Conservation (phyloP, 2,797 vertebrate genomes). For the Calcarius lapponicus region DNA sequence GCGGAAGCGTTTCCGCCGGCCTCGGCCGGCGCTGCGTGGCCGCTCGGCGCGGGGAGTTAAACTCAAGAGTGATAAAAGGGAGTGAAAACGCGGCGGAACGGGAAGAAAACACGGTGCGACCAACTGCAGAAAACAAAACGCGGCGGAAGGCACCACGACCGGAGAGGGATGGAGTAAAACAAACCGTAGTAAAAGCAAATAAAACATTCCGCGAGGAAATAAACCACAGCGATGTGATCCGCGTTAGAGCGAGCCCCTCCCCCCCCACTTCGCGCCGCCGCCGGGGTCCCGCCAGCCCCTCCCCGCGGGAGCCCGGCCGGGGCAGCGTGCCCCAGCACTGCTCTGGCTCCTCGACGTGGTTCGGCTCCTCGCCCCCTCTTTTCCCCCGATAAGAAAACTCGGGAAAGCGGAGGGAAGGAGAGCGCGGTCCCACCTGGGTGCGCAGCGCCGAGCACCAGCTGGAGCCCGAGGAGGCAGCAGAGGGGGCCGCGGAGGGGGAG, state of each 20-base stretch:
- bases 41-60: not conserved
- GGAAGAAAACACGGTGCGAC: not conserved
- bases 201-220: not conserved
- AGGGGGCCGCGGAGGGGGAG: constrained; percentile 37
- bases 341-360: not conserved
- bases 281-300: not conserved
- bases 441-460: constrained; percentile 47
- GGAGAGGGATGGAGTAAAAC: not conserved
- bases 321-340: not conserved
- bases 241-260: not conserved
- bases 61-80: not conserved
- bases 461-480: constrained; percentile 58
- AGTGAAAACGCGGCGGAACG: not conserved
- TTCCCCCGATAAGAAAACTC: not conserved
- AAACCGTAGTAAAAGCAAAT: not conserved
- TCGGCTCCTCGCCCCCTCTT: not conserved
- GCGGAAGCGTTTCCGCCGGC: not conserved
- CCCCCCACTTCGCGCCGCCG: not conserved
- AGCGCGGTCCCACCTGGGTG: constrained; percentile 26
- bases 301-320: not conserved
- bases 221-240: not conserved
- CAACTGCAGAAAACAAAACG: not conserved
- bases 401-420: not conserved
- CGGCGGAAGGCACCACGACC: not conserved
- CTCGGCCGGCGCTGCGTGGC: not conserved